phyloP scores from a whole-genome alignment of 37 sponge, comb jelly and placozoan genomes.

The Oopsacas minuta region DNA sequence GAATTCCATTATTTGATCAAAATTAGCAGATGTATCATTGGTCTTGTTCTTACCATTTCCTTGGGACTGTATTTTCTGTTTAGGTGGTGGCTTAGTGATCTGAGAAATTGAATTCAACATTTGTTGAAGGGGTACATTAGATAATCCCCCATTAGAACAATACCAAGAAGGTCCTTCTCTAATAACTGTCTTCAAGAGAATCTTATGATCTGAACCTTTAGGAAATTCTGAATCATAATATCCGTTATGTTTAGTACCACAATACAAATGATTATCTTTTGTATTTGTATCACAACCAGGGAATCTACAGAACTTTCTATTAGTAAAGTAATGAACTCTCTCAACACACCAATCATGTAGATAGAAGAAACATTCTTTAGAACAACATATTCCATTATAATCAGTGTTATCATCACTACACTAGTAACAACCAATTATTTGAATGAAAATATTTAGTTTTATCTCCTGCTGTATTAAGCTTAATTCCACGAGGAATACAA shows the following conservation, averaged over 20 bases:
- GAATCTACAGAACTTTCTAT: not conserved
- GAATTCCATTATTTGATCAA: not conserved
- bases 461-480: not conserved
- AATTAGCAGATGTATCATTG: not conserved
- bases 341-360: not conserved
- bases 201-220: not conserved
- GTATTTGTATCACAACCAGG: not conserved
- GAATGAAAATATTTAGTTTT: not conserved
- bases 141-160: not conserved
- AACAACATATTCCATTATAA: not conserved
- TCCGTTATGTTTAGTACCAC: not conserved
- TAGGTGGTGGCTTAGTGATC: not conserved
- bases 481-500: not conserved
- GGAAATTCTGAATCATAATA: not conserved
- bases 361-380: slow-evolving; percentile 7
- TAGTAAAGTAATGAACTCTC: not conserved
- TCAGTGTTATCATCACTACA: not conserved
- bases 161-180: not conserved
- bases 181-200: not conserved
- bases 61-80: not conserved
- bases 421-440: not conserved
- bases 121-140: not conserved
- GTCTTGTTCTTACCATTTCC: not conserved
- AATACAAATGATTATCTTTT: not conserved
- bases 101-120: not conserved